These are phyloP conservation scores for Centropus bengalensis DNA, from an alignment of 2,113 vertebrate genomes.

Conservation along the genomic window DNA sequence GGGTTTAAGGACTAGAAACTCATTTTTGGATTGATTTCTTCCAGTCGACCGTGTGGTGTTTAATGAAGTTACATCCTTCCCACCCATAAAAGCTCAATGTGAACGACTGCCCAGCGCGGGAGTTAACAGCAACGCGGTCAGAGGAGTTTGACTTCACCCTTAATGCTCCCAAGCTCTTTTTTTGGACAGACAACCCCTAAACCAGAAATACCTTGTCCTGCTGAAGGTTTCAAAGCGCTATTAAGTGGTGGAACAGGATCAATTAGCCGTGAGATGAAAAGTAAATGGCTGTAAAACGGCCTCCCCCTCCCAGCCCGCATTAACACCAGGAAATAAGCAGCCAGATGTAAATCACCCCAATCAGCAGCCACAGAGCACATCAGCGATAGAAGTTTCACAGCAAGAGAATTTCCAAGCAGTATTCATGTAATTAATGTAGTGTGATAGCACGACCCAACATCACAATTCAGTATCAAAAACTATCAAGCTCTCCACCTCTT, in stretches of 20 bases:
- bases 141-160: background rate
- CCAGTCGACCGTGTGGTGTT: background rate
- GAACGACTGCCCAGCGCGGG: background rate
- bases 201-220: background rate
- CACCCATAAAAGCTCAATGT: background rate
- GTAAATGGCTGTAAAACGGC: constrained; percentile 20
- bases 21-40: background rate
- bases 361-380: background rate
- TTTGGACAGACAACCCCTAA: background rate
- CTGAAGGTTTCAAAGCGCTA: background rate
- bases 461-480: background rate
- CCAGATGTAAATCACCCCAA: constrained; percentile 40
- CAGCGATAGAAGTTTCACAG: constrained; percentile 5
- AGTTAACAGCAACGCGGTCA: background rate
- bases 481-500: background rate
- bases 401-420: background rate
- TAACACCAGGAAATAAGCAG: constrained; percentile 11
- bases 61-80: background rate
- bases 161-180: background rate
- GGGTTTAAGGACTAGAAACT: background rate
- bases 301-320: background rate
- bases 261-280: constrained; percentile 46
- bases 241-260: background rate
- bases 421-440: constrained; percentile 23
- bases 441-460: background rate